phyloP scores from a whole-genome alignment of 2,888 invertebrate species.

The Ennomos fuscantarius region DNA sequence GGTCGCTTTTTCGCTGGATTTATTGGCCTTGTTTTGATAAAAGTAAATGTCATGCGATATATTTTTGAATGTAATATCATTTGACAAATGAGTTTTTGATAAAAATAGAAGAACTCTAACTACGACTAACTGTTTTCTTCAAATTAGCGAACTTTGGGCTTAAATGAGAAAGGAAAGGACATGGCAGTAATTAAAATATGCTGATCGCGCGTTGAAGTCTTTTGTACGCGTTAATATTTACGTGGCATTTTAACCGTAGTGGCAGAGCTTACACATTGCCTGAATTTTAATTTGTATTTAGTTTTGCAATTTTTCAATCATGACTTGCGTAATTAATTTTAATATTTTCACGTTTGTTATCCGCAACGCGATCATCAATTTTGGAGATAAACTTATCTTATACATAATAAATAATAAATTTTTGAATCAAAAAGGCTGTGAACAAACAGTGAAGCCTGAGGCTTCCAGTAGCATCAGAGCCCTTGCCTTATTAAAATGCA shows the following conservation, averaged over 20 bases:
- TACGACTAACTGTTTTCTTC: no score
- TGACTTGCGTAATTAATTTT: conserved; percentile 39
- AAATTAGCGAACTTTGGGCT: no score
- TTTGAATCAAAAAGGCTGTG: conserved; percentile 44
- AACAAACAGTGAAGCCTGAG: conserved; percentile 53
- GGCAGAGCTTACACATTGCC: not conserved
- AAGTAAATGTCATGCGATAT: no score
- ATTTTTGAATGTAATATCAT: no score
- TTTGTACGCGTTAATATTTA: conserved; percentile 47
- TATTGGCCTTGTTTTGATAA: conserved; percentile 11
- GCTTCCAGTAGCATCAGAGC: conserved; percentile 44
- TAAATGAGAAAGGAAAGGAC: not conserved
- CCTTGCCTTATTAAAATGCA: conserved; percentile 68
- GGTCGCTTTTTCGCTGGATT: not conserved
- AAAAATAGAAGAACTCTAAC: no score
- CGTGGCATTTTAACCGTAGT: not conserved
- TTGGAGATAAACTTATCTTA: conserved; percentile 51
- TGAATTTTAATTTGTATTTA: not conserved
- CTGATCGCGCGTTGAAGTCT: conserved; percentile 66
- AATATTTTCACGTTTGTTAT: conserved; percentile 46
- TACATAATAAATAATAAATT: conserved; percentile 37
- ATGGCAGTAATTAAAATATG: not conserved
- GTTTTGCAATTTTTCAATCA: conserved; percentile 29
- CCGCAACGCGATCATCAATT: conserved; percentile 37
- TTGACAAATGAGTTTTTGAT: no score